Evolutionary conservation across 1,140 invertebrate genomes (phyloP).

Genomic region (Lerema accius): DNA sequence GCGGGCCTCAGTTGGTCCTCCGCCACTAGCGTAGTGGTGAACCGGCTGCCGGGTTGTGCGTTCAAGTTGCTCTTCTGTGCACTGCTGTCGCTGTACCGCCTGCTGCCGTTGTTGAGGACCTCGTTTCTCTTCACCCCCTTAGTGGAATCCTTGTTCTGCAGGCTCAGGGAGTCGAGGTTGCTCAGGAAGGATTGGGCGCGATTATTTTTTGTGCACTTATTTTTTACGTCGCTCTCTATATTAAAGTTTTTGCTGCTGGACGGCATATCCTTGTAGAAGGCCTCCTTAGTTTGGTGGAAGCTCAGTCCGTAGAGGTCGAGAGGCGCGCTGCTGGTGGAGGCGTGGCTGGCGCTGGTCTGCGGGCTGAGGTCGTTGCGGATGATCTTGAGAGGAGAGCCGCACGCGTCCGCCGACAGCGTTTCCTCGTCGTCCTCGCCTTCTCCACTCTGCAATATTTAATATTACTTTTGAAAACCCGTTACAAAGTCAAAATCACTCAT

Average conservation of each 20-base stretch:
- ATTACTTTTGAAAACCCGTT: too few relatives aligned
- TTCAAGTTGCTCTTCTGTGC: conserved; percentile 58
- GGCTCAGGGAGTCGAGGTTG: conserved; percentile 59
- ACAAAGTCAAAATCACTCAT: too few relatives aligned
- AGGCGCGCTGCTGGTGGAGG: conserved; percentile 47
- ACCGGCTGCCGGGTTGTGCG: conserved; percentile 59
- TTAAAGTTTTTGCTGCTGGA: conserved; percentile 74
- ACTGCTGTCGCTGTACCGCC: conserved; percentile 70
- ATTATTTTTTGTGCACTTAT: conserved; percentile 62
- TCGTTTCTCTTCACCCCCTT: conserved; percentile 56
- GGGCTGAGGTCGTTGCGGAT: conserved; percentile 70
- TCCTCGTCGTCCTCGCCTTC: conserved; percentile 83
- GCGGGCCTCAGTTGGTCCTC: conserved; percentile 57
- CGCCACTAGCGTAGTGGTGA: conserved; percentile 67
- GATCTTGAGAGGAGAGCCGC: conserved; percentile 57
- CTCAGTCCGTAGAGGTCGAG: conserved; percentile 61
- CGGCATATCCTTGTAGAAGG: conserved; percentile 69
- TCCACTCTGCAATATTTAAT: conserved; percentile 68
- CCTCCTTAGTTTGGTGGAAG: conserved; percentile 67
- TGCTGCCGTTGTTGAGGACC: conserved; percentile 62
- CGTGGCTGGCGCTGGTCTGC: conserved; percentile 19
- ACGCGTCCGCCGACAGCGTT: conserved; percentile 79
- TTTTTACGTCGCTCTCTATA: conserved; percentile 54
- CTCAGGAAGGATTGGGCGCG: conserved; percentile 41
- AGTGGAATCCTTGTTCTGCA: conserved; percentile 53